phyloP scores from a whole-genome alignment of 1,140 invertebrate species.

The Drosophila teissieri region DNA sequence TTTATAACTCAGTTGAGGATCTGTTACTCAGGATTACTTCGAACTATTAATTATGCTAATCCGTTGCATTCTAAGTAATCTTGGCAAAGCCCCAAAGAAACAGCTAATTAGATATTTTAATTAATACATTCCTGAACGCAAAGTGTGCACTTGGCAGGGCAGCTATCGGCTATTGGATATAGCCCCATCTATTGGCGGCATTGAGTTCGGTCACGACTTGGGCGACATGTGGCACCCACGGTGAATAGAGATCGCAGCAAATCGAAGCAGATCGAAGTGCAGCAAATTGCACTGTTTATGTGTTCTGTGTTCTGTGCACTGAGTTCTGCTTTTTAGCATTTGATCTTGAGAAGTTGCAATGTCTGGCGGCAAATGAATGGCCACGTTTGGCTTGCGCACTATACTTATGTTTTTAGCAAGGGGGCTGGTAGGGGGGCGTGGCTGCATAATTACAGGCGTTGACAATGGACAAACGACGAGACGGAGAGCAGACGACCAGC shows the following conservation, averaged over 20 bases:
- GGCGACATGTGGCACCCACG: constrained; percentile 55
- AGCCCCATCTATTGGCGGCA: constrained; percentile 32
- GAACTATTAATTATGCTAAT: too few species aligned
- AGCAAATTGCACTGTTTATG: constrained; percentile 13
- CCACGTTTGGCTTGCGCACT: constrained; percentile 9
- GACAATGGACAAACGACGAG: constrained; percentile 27
- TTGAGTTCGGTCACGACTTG: constrained; percentile 52
- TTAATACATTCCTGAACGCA: constrained; percentile 15
- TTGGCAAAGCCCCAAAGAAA: neutral
- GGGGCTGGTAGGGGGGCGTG: constrained; percentile 1
- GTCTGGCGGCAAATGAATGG: constrained; percentile 53
- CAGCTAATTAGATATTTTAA: constrained; percentile 18
- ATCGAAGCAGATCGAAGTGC: constrained; percentile 29
- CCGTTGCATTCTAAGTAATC: neutral
- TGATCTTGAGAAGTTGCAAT: constrained; percentile 73
- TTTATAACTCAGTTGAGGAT: constrained; percentile 22
- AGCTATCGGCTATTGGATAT: constrained; percentile 21
- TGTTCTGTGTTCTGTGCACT: constrained; percentile 12
- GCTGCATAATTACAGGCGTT: constrained; percentile 76
- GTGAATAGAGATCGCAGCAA: constrained; percentile 25
- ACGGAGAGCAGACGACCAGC: constrained; percentile 47
- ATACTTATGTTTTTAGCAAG: neutral
- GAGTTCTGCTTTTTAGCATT: constrained; percentile 33
- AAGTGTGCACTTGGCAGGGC: constrained; percentile 17
- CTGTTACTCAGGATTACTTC: too few species aligned